Evolutionary conservation across 2,797 vertebrate genomes (phyloP).

Genomic region (Parambassis ranga): DNA sequence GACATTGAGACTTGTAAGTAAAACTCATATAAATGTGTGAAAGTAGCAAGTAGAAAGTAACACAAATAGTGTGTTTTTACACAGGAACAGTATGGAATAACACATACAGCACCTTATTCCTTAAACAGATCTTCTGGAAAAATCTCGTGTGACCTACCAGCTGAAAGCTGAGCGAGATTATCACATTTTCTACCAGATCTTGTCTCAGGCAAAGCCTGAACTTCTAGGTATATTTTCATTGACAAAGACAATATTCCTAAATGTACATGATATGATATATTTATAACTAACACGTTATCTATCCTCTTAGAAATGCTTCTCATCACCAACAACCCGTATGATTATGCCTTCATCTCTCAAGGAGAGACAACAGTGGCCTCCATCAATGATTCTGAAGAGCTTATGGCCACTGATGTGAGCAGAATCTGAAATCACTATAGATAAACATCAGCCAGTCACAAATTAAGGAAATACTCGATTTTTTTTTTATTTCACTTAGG

Average conservation of each 20-base stretch:
- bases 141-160: slow-evolving; percentile 88
- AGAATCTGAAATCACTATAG: not conserved
- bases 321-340: slow-evolving; percentile 91
- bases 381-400: slow-evolving; percentile 88
- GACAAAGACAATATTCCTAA: too few species aligned
- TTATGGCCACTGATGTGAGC: slow-evolving; percentile 89
- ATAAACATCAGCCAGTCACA: not conserved
- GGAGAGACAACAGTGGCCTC: slow-evolving; percentile 89
- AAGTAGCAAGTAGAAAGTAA: too few species aligned
- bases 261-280: too few species aligned
- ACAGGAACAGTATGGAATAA: too few species aligned
- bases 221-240: slow-evolving; percentile 89
- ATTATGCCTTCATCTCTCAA: slow-evolving; percentile 89
- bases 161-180: slow-evolving; percentile 88
- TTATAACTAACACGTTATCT: too few species aligned
- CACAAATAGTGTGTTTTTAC: too few species aligned
- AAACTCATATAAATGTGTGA: not conserved
- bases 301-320: slow-evolving; percentile 91
- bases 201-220: slow-evolving; percentile 90
- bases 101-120: too few species aligned
- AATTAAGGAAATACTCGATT: not conserved
- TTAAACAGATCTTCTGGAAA: slow-evolving; percentile 85
- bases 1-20: slow-evolving; percentile 92
- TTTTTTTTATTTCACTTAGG: slow-evolving; percentile 50
- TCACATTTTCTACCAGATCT: slow-evolving; percentile 90